Evolutionary conservation across 1,140 invertebrate species (phyloP), one percentile per base, ranked within the genome.

Genomic region (Drosophila athabasca): DNA sequence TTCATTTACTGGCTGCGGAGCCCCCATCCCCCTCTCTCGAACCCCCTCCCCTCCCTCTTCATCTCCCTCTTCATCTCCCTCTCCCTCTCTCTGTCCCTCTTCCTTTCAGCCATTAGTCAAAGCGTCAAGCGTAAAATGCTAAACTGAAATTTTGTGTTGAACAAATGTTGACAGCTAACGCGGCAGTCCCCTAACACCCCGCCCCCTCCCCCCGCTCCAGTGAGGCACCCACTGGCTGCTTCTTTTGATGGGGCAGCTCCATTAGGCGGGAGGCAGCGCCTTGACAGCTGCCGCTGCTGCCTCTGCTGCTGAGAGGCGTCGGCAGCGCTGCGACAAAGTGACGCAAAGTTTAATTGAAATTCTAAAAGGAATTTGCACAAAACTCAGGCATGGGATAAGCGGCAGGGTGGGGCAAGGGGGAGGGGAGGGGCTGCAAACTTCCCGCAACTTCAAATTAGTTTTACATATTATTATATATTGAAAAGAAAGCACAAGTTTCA

Each of bases 81-180:
- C n/a, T 44, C 13, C 22, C 17, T 15, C 3, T 13, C 9, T 41
- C 15, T 45, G 22, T 24, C 13, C 41, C 19, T 43, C 48, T 15
- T 41, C 50, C 45, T 39, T 39, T 39, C 72, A 65, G 44, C 80
- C 80, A 81, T 84, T 87, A 84, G 82, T 67, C 82, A 64, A 76
- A 62, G 81, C 80, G 72, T 85, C 80, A 81, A 77, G 82, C 81
- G 82, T 87, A 87, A 85, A 85, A 85, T 85, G 73, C 81, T 87
- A 87, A 85, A 81, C 81, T 87, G 78, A 85, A 85, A 85, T 85
- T 85, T 78, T 82, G 78, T 85, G 82, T 85, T 85, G 54, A 82
- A 85, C 78, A 78, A 85, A 85, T 85, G 82, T 85, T 85, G 82
- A 87, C 82, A 85, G 82, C 62, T 58, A 69, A 67, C 55, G 72